Evolutionary conservation across 2,888 invertebrate species (phyloP).

Genomic region (Phymatocera aterrima): DNA sequence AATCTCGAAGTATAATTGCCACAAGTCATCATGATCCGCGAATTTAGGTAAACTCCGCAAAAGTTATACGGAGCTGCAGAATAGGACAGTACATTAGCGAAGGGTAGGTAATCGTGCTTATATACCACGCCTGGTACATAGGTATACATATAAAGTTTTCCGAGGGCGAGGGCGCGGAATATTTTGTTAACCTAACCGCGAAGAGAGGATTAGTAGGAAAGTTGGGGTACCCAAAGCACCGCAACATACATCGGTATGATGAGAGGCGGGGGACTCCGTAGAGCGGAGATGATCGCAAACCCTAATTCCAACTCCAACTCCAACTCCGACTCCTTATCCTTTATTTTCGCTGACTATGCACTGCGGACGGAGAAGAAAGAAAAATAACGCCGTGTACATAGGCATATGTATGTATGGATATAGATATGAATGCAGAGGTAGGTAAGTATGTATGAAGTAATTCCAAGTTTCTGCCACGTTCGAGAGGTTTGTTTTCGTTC

Average conservation of each 20-base stretch:
- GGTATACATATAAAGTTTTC: constrained; percentile 4
- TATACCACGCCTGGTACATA: not conserved
- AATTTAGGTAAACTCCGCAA: constrained; percentile 8
- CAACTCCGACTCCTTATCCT: constrained; percentile 3
- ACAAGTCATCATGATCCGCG: constrained; percentile 6
- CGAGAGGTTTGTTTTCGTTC: not conserved
- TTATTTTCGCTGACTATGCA: not conserved
- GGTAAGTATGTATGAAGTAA: not conserved
- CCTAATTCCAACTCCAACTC: too few species aligned
- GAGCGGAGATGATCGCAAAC: too few species aligned
- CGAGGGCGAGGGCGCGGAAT: not conserved
- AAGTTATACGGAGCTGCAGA: not conserved
- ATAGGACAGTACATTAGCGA: constrained; percentile 20
- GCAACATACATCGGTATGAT: too few species aligned
- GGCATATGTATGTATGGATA: not conserved
- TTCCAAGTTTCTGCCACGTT: not conserved
- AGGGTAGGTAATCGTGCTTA: too few species aligned
- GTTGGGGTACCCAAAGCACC: not conserved
- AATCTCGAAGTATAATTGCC: constrained; percentile 35
- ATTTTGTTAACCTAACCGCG: constrained; percentile 2
- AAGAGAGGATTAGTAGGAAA: not conserved
- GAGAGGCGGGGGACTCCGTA: too few species aligned
- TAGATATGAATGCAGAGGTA: not conserved
- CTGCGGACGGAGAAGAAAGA: not conserved
- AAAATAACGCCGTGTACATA: not conserved